Base-by-base conservation (phyloP, 2,113 vertebrate species). In the Strix uralensis region DNA sequence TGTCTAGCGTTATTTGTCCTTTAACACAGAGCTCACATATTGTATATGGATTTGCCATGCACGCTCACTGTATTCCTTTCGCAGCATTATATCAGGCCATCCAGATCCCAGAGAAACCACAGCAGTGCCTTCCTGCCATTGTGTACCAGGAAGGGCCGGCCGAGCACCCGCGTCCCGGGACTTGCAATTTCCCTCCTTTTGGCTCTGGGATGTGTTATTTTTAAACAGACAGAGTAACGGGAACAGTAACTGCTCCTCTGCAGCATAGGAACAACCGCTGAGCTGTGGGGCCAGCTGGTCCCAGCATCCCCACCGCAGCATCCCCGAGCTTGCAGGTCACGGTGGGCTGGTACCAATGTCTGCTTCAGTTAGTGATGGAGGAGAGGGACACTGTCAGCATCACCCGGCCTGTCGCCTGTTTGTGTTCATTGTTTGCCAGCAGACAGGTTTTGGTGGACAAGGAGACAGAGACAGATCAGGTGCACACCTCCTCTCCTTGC, bases 111-210 rank as follows among this genome's bases (percentile, higher is more conserved):
- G 97, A 98, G 98, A 98, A 98, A 98, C 89, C 89, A 67, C 2
- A 97, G 98, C 98, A 97, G 88, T 46, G 97, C 95, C 90, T 99
- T 99, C 98, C 99, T 99, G 98, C 95, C 84, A 98, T 99, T 99
- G 98, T 99, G 95, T 96, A 94, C 96, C 98, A 98, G 99, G 98
- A 99, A 99, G 98, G 97, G 95, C 94, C 27, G 85, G 97, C 96
- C 84, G 47, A 94, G 95, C 52, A 92, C 86, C 55, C 42, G 80
- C 88, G 88, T 98, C 98, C 98, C 86, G 73, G 92, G 55, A 61
- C 93, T 93, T 81, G 38, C 51, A 47, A 13, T 75, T 95, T 91
- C 92, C 96, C 96, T 81, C 81, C 88, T 61, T 61, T 82, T 10
- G 0, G 80, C n/a, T 84, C 65, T 91, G 96, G 77, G 95, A 87